Conservation (phyloP, 2,888 invertebrate species). For the Mimumesa dahlbomi region DNA sequence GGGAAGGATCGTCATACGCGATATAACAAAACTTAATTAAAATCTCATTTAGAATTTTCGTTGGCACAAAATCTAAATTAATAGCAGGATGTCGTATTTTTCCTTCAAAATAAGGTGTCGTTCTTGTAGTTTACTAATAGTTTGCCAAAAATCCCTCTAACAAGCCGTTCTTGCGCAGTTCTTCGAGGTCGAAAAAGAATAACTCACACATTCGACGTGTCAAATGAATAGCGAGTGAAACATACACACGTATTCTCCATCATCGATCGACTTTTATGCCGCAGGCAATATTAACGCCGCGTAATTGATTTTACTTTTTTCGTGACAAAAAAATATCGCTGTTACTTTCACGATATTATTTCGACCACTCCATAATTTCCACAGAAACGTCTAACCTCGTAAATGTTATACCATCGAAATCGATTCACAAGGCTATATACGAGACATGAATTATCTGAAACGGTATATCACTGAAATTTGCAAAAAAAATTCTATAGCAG, state of each 20-base stretch:
- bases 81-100: not conserved
- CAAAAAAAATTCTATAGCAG: too few relatives aligned
- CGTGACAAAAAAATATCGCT: not conserved
- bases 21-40: too few relatives aligned
- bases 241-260: slow-evolving; percentile 9
- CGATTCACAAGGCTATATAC: too few relatives aligned
- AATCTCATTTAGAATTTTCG: too few relatives aligned
- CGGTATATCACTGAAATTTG: too few relatives aligned
- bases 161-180: slow-evolving; percentile 28
- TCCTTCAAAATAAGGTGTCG: not conserved
- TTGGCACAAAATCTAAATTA: too few relatives aligned
- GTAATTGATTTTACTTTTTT: not conserved
- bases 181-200: slow-evolving; percentile 31
- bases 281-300: slow-evolving; percentile 33
- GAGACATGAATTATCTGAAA: too few relatives aligned
- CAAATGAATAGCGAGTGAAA: slow-evolving; percentile 34
- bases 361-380: too few relatives aligned
- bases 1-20: too few relatives aligned
- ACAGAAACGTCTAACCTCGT: too few relatives aligned
- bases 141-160: slow-evolving; percentile 38
- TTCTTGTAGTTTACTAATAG: slow-evolving; percentile 14
- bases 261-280: slow-evolving; percentile 35
- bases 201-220: slow-evolving; percentile 24
- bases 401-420: too few relatives aligned
- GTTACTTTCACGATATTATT: too few relatives aligned